These are phyloP conservation scores for Condylura cristata DNA, from an alignment of 2,113 vertebrate genomes.

Conservation along the genomic window DNA sequence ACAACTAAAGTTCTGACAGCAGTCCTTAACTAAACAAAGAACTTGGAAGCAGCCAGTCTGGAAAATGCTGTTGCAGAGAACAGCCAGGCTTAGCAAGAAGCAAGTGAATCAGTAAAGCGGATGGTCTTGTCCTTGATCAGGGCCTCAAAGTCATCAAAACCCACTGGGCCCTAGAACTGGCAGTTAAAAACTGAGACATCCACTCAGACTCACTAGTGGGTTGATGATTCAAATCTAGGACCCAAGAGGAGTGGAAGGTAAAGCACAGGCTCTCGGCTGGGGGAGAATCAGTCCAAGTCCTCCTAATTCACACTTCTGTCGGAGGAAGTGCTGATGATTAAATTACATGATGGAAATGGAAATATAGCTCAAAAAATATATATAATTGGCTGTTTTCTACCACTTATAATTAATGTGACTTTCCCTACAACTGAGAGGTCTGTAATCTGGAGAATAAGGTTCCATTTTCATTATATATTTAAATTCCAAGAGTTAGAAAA, in stretches of 20 bases:
- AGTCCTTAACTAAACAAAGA: neutral
- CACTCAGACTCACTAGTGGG: neutral
- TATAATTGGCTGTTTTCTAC: neutral
- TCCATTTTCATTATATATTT: neutral
- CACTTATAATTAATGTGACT: neutral
- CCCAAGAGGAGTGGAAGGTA: neutral
- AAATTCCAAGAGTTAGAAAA: neutral
- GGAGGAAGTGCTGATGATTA: neutral
- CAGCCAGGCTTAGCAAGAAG: neutral
- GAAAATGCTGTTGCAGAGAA: neutral
- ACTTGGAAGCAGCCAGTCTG: neutral
- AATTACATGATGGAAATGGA: neutral
- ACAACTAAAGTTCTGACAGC: neutral
- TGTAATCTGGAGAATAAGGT: neutral
- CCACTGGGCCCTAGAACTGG: accelerated
- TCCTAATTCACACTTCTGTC: neutral
- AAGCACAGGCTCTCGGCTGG: neutral
- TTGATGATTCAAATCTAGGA: neutral
- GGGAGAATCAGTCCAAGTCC: neutral
- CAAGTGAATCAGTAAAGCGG: neutral
- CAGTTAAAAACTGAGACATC: neutral
- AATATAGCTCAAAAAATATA: neutral
- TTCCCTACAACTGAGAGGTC: neutral
- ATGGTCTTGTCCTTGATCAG: neutral
- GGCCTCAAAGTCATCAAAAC: neutral